These are phyloP conservation scores for Orthosia gothica DNA, from an alignment of 2,888 invertebrate genomes.

Conservation along the genomic window DNA sequence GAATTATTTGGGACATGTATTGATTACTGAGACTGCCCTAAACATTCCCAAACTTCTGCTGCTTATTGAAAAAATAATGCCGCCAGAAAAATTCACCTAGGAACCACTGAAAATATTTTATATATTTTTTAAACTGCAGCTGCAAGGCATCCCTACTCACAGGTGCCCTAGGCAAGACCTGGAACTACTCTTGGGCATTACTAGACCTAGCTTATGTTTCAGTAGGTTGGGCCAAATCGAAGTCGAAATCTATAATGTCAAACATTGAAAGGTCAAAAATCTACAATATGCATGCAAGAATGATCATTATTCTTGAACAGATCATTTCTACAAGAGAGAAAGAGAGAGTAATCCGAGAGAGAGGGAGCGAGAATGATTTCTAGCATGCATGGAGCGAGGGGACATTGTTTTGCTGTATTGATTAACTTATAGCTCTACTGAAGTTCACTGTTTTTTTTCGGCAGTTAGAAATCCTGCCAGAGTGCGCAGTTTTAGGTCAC, in stretches of 20 bases:
- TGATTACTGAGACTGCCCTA: constrained; percentile 32
- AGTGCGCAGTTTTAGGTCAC: background rate
- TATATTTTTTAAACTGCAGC: constrained; percentile 1
- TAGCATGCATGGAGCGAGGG: constrained; percentile 14
- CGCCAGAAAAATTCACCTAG: background rate
- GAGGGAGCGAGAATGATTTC: constrained; percentile 1
- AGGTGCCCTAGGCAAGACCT: background rate
- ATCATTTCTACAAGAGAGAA: constrained; percentile 6
- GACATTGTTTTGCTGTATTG: constrained; percentile 31
- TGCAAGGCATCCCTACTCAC: background rate
- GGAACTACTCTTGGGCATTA: too few relatives aligned
- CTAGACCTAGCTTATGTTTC: background rate
- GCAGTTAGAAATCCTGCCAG: background rate
- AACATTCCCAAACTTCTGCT: constrained; percentile 21
- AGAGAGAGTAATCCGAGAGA: background rate
- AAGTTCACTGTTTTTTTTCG: background rate
- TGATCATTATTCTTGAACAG: background rate
- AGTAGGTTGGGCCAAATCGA: background rate
- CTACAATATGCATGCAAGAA: background rate
- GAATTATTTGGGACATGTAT: constrained; percentile 52
- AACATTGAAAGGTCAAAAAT: background rate
- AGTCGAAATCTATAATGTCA: too few relatives aligned
- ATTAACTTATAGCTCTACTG: constrained; percentile 10
- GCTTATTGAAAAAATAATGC: background rate
- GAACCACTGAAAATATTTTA: background rate